Percentiles rank a stretch among this genome's conserved stretches.
These are phyloP conservation scores for Anguilla rostrata DNA, from an alignment of 2,113 vertebrate genomes.

Conservation along the genomic window DNA sequence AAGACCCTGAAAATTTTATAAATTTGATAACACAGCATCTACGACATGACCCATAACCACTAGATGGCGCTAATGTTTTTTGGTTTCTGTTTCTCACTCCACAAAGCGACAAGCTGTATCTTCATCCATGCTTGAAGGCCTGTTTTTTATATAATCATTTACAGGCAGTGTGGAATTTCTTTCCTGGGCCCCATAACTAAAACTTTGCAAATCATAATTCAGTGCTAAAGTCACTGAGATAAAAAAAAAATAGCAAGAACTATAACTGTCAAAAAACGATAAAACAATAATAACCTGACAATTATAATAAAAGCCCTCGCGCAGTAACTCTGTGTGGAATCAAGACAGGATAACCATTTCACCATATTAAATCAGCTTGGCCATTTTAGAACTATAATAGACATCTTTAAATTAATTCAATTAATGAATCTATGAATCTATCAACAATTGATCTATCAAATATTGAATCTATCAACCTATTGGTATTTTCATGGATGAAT, in stretches of 20 bases:
- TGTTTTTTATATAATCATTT: neutral
- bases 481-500: too few species aligned
- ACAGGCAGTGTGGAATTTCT: neutral
- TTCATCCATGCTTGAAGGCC: neutral
- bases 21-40: neutral
- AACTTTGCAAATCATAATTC: neutral
- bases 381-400: too few species aligned
- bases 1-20: neutral
- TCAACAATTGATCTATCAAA: too few species aligned
- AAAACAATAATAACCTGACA: too few species aligned
- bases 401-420: too few species aligned
- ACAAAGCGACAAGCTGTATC: neutral
- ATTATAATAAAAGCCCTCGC: neutral
- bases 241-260: neutral
- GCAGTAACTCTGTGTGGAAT: neutral
- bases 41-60: neutral
- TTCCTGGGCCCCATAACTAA: neutral
- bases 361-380: too few species aligned
- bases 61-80: conserved; percentile 10
- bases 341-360: too few species aligned
- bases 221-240: neutral
- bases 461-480: too few species aligned
- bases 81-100: conserved; percentile 2
- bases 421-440: too few species aligned
- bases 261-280: too few species aligned